phyloP scores from a whole-genome alignment of 1,140 invertebrate genomes.

The Drosophila sp. region DNA sequence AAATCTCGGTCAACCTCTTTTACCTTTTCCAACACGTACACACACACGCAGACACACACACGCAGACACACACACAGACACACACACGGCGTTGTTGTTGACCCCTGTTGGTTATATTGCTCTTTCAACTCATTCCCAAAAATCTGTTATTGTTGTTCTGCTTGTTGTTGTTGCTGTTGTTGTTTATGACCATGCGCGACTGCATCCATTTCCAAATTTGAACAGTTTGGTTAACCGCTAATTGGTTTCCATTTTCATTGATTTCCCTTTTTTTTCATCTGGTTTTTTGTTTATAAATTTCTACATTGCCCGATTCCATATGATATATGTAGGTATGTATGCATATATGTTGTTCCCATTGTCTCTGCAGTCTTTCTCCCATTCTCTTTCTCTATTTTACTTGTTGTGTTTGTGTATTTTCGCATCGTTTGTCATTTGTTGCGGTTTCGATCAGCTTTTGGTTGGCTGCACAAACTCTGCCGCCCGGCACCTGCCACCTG shows the following conservation, averaged over 20 bases:
- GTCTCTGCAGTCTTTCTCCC: neutral
- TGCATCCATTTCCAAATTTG: slow-evolving; percentile 83
- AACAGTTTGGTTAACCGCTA: slow-evolving; percentile 82
- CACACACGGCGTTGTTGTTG: neutral
- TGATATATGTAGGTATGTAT: slow-evolving; percentile 28
- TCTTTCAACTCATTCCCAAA: slow-evolving; percentile 33
- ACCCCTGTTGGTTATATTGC: slow-evolving; percentile 50
- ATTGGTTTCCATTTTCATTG: slow-evolving; percentile 83
- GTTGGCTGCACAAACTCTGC: slow-evolving; percentile 55
- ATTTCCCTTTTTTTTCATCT: slow-evolving; percentile 53
- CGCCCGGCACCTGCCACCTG: too few species aligned
- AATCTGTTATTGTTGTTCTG: slow-evolving; percentile 19
- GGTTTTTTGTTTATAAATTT: slow-evolving; percentile 27
- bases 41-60: neutral
- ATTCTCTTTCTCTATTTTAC: neutral
- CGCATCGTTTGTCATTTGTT: slow-evolving; percentile 81
- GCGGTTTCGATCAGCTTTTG: slow-evolving; percentile 78
- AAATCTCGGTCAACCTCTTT: slow-evolving; percentile 44
- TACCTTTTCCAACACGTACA: slow-evolving; percentile 16
- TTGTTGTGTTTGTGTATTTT: slow-evolving; percentile 60
- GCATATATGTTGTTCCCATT: slow-evolving; percentile 8
- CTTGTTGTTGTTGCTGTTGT: slow-evolving; percentile 48
- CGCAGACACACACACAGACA: neutral
- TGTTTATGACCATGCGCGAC: slow-evolving; percentile 73
- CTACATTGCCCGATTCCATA: slow-evolving; percentile 7